A percentile compares a stretch with the other conserved stretches of the same genome.
These are phyloP conservation scores for Dicaeum eximium DNA, from an alignment of 2,113 vertebrate genomes.

Conservation along the genomic window DNA sequence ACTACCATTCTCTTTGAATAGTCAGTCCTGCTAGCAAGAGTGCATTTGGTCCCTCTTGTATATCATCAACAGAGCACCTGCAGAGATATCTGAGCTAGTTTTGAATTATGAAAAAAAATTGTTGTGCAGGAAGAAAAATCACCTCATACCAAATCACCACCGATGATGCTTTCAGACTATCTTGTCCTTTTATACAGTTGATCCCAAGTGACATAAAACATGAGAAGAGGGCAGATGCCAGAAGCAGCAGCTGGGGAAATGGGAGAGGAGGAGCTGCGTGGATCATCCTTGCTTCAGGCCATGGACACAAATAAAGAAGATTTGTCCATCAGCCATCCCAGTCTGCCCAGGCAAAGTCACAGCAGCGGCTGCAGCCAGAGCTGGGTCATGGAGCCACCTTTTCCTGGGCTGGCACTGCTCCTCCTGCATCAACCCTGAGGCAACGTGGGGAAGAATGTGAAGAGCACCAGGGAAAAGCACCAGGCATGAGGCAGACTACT, in stretches of 20 bases:
- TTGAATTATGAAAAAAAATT: neutral
- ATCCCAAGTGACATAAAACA: neutral
- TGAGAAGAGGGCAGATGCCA: neutral
- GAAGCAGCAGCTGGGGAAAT: neutral
- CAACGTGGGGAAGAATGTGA: rapidly evolving
- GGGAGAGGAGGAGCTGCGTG: neutral
- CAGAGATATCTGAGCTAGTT: neutral
- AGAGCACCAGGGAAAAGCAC: neutral
- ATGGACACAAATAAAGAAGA: neutral
- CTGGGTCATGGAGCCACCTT: neutral
- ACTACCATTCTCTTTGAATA: neutral
- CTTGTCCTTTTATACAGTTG: neutral
- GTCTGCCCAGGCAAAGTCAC: neutral
- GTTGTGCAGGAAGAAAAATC: neutral
- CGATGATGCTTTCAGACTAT: neutral
- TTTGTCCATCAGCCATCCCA: neutral
- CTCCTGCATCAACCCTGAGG: rapidly evolving
- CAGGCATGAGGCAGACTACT: neutral
- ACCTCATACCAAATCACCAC: neutral
- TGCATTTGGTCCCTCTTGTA: neutral
- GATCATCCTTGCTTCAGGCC: neutral
- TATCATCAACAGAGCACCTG: neutral
- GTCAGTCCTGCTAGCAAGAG: neutral
- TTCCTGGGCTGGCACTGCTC: neutral
- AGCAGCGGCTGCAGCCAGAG: neutral